Evolutionary conservation across 2,797 vertebrate species (phyloP).

Genomic region (Staurois parvus): DNA sequence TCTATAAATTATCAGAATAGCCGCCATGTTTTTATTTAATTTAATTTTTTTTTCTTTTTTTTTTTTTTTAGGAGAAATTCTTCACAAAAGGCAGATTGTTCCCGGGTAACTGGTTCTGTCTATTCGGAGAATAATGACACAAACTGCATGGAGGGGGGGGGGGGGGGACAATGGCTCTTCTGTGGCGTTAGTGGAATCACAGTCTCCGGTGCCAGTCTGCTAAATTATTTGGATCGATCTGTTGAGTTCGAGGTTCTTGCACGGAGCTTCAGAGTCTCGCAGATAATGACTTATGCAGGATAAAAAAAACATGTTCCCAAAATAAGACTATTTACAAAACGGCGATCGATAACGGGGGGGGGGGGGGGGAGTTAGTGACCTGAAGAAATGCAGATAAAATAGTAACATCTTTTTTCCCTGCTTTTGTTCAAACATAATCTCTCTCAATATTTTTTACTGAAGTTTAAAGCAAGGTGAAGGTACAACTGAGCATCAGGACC

Average conservation of each 20-base stretch:
- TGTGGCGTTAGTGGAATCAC: conserved; percentile 56
- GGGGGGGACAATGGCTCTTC: conserved; percentile 60
- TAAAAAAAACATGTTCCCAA: background rate
- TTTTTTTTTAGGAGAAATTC: conserved; percentile 31
- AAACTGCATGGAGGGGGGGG: too few relatives aligned
- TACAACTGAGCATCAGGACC: too few relatives aligned
- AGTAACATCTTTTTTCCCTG: too few relatives aligned
- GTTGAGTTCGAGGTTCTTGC: background rate
- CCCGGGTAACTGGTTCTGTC: conserved; percentile 61
- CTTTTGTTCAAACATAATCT: too few relatives aligned
- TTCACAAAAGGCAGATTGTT: conserved; percentile 69
- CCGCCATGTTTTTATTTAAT: conserved; percentile 31
- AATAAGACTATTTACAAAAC: conserved; percentile 3
- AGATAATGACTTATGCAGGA: conserved; percentile 13
- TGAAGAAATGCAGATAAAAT: background rate
- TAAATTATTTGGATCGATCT: conserved; percentile 15
- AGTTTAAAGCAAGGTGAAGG: too few relatives aligned
- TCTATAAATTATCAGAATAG: conserved; percentile 50
- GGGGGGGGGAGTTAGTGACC: background rate
- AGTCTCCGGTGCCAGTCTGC: conserved; percentile 37
- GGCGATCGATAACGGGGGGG: conserved; percentile 2
- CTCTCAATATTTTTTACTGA: too few relatives aligned
- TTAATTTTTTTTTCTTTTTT: too few relatives aligned
- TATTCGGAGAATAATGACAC: conserved; percentile 68
- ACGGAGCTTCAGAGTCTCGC: background rate